These are phyloP conservation scores for Paracanthobrama guichenoti DNA, from an alignment of 2,113 vertebrate species.

Conservation along the genomic window DNA sequence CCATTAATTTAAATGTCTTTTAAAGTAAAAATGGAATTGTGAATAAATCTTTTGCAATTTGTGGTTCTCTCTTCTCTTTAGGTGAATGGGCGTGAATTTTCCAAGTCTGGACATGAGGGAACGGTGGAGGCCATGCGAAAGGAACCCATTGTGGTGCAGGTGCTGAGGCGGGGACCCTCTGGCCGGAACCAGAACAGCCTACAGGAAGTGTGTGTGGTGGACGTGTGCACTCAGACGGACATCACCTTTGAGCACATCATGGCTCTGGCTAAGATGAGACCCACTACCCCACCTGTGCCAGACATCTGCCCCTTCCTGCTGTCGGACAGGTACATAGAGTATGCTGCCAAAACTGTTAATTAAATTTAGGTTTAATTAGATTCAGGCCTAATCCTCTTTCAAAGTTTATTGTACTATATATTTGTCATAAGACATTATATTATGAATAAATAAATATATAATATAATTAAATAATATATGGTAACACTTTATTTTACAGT, in stretches of 20 bases:
- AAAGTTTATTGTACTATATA: neutral
- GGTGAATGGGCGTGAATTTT: conserved; percentile 93
- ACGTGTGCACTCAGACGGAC: conserved; percentile 93
- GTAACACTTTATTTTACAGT: too few relatives aligned
- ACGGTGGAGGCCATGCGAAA: conserved; percentile 88
- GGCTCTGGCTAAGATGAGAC: conserved; percentile 89
- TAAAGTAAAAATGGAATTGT: too few relatives aligned
- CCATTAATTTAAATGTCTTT: neutral
- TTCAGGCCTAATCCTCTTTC: neutral
- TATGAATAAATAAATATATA: too few relatives aligned
- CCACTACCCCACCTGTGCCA: conserved; percentile 89
- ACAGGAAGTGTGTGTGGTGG: conserved; percentile 78
- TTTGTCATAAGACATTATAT: too few relatives aligned
- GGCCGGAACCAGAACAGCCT: conserved; percentile 61
- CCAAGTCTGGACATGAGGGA: conserved; percentile 86
- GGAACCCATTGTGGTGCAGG: conserved; percentile 93
- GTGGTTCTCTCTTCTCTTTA: conserved; percentile 53
- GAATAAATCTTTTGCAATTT: neutral
- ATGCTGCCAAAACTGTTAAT: neutral
- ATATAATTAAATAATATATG: too few relatives aligned
- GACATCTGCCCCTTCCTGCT: conserved; percentile 94
- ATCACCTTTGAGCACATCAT: conserved; percentile 96
- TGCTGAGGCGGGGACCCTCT: conserved; percentile 80
- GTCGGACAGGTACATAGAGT: conserved; percentile 86
- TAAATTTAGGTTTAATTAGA: neutral